phyloP scores from a whole-genome alignment of 1,140 invertebrate genomes.

The Panulirus ornatus region DNA sequence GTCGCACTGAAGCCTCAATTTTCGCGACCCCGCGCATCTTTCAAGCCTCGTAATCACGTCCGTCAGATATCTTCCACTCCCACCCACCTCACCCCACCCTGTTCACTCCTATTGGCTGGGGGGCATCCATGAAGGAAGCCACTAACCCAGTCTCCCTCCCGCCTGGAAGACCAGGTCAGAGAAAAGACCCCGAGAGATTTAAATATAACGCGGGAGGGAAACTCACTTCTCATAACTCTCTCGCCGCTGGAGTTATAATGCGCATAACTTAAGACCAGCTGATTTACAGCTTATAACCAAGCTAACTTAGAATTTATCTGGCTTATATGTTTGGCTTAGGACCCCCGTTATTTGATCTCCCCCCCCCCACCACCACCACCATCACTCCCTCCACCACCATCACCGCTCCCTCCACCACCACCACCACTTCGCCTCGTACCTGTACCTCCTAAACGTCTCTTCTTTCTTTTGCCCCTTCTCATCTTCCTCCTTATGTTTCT shows the following conservation, averaged over 20 bases:
- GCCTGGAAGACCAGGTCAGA: not conserved
- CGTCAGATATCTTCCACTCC: too few relatives aligned
- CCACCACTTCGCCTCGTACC: not conserved
- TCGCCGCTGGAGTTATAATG: slow-evolving; percentile 23
- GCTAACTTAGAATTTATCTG: slow-evolving; percentile 50
- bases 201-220: slow-evolving; percentile 31
- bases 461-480: not conserved
- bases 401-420: too few relatives aligned
- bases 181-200: slow-evolving; percentile 29
- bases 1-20: too few relatives aligned
- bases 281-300: slow-evolving; percentile 50
- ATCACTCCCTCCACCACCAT: not conserved
- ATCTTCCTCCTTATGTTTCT: not conserved
- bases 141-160: too few relatives aligned
- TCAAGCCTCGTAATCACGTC: too few relatives aligned
- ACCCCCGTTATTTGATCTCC: not conserved
- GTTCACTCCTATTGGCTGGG: too few relatives aligned
- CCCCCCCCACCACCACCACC: not conserved
- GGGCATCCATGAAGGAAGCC: too few relatives aligned
- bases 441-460: not conserved
- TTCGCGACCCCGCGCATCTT: too few relatives aligned
- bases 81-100: not conserved
- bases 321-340: slow-evolving; percentile 32
- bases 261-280: slow-evolving; percentile 23
- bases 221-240: slow-evolving; percentile 10